Conservation (phyloP, 1,140 invertebrate species). For the Drosophila sechellia region DNA sequence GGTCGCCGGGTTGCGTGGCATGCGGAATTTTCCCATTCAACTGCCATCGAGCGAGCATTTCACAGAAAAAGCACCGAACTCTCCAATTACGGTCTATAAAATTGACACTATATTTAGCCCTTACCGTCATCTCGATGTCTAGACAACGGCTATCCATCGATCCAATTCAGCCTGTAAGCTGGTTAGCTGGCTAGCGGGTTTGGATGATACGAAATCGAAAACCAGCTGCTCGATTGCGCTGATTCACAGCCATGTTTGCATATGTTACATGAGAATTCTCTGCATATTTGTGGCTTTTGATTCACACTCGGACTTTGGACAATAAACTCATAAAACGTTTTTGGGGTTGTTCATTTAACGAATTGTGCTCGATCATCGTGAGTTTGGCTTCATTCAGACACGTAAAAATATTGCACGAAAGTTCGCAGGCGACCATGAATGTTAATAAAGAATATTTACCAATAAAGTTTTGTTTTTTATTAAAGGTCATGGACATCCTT, state of each 20-base stretch:
- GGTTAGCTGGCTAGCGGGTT: slow-evolving; percentile 26
- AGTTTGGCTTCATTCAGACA: neutral
- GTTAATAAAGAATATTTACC: neutral
- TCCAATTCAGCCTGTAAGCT: slow-evolving; percentile 42
- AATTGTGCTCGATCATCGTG: slow-evolving; percentile 23
- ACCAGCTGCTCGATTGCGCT: neutral
- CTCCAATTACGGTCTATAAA: slow-evolving; percentile 38
- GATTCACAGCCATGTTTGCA: slow-evolving; percentile 34
- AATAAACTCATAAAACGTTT: neutral
- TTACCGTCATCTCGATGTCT: slow-evolving; percentile 29
- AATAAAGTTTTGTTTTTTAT: neutral
- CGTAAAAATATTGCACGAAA: neutral
- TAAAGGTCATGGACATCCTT: neutral
- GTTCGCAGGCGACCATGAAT: slow-evolving; percentile 1
- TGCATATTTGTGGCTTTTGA: slow-evolving; percentile 16
- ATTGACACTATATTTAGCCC: slow-evolving; percentile 57
- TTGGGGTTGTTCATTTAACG: slow-evolving; percentile 4
- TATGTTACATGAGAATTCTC: slow-evolving; percentile 31
- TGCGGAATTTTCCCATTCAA: slow-evolving; percentile 59
- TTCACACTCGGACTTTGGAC: slow-evolving; percentile 23
- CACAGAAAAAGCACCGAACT: slow-evolving; percentile 56
- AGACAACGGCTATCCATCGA: slow-evolving; percentile 15
- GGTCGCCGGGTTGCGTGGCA: slow-evolving; percentile 14
- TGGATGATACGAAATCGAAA: slow-evolving; percentile 27
- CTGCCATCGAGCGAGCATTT: slow-evolving; percentile 38